Base-by-base conservation (phyloP, 2,888 invertebrate species). In the Spodoptera picta region DNA sequence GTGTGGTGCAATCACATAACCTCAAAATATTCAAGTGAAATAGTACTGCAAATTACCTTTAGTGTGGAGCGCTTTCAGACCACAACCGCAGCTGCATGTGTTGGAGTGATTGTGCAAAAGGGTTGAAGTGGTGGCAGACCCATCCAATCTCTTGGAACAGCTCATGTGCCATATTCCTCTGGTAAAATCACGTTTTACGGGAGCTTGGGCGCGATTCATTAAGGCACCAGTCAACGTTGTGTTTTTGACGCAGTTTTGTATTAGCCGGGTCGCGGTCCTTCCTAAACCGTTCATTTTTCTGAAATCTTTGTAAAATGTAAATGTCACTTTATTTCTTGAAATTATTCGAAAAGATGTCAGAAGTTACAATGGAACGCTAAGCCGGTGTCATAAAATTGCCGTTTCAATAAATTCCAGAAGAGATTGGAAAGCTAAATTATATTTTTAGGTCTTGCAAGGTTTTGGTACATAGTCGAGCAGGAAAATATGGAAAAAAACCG, bases 81-180 rank as follows among this genome's bases (percentile, higher is more conserved):
- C 96, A 84, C 97, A 97, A 27, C 96, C 96, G 77, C 97, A 97
- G 72, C 95, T 95, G 85, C 97, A 97, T 45, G 95, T 91, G 74
- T 96, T 93, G 80, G 95, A 96, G 76, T 96, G 96, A 66, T 95
- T 95, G 70, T 95, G 93, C 19, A 96, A 90, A 19, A 93, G 90
- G 27, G 88, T 83, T 12, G 93, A 86, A 19, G 89, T 79, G 1
- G 85, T 79, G 10, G 85, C 73, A 41, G 87, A 77, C 41, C 91
- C 91, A 75, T 91, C 91, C 64, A 93, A 69, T 60, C 91, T 88
- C 60, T 90, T 92, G 14, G 93, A 92, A 73, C 91, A 90, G 83
- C 92, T 96, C 96, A 97, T 96, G 95, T 96, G 96, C 97, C 97
- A 97, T 82, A 97, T 92, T 76, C 96, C 96, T 75, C 97, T 94